Evolutionary conservation across 1,140 invertebrate species (phyloP), one percentile per base, ranked within the genome.

Genomic region (Solenopsis fugax): DNA sequence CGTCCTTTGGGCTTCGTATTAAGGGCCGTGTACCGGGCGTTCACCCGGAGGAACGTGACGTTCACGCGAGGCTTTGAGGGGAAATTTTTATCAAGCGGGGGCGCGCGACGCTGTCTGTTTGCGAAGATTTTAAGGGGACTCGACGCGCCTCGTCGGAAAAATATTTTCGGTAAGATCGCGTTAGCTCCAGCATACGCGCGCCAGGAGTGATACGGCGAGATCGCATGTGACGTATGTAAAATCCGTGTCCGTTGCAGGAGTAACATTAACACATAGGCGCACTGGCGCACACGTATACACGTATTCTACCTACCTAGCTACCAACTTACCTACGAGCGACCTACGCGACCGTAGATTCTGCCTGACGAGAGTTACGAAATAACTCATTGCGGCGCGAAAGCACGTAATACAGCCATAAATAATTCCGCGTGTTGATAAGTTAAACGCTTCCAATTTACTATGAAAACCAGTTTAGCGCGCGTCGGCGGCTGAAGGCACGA

Each of bases 121-220:
- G 48, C 37, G 16, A 69, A 80, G 77, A 80, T 80, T 80, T 80
- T 54, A 41, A 69, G 48, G 77, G 45, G 18, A 29, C 48, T 52
- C 62, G 45, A 34, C 34, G 77, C n/a, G 52, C n/a, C 13, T 29
- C n/a, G 76, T 65, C n/a, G 60, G 45, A 3, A 80, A 69, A 69
- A 80, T 80, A 80, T 80, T 80, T 80, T 80, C n/a, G n/a, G 29
- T 54, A 69, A 80, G 62, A 80, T 50, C 9, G 62, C 29, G 58
- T 65, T 52, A 37, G 62, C 62, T 41, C 62, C 5, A 21, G 37
- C 29, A 29, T n/a, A 4, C 69, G 7, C 48, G 69, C 18, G 13
- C 29, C 9, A 16, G 6, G n/a, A 50, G 13, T 37, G 29, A 50
- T 80, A 52, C 12, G 48, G 29, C 34, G 60, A 16, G 62, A 80